Percentiles rank a stretch among this genome's conserved stretches.
These are phyloP conservation scores for Pycnonotus jocosus DNA, from an alignment of 2,113 vertebrate genomes.

Conservation along the genomic window DNA sequence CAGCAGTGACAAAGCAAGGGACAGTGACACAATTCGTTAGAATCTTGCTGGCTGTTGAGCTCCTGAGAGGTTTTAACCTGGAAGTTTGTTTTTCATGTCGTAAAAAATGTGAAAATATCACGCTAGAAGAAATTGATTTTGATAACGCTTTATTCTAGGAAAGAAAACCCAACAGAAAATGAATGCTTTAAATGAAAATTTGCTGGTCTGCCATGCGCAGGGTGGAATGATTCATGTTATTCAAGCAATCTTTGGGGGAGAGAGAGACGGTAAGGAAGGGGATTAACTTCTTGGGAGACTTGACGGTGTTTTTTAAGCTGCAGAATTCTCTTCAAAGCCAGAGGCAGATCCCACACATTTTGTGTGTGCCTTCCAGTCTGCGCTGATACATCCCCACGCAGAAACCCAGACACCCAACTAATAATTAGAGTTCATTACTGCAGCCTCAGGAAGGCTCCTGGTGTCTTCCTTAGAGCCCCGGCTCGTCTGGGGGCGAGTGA, in stretches of 20 bases:
- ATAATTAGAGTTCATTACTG: neutral
- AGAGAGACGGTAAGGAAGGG: neutral
- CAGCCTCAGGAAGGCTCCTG: neutral
- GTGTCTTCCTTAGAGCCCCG: neutral
- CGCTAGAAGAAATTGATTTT: neutral
- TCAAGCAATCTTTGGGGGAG: neutral
- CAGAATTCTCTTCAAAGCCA: neutral
- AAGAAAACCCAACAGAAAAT: neutral
- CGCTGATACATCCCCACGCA: neutral
- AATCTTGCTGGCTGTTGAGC: neutral
- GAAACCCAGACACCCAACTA: neutral
- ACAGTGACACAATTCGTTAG: too few relatives aligned
- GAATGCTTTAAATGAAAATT: neutral
- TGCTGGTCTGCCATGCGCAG: neutral
- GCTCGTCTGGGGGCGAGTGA: neutral
- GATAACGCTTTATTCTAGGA: neutral
- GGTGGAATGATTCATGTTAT: neutral
- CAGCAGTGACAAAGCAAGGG: neutral
- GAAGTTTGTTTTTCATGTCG: neutral
- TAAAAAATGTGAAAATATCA: neutral
- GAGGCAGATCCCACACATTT: neutral
- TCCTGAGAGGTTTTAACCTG: neutral
- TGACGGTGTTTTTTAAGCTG: neutral
- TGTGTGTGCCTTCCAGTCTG: neutral
- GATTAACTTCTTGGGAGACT: neutral